Evolutionary conservation across 2,113 vertebrate species (phyloP), one percentile per base, ranked within the genome.

Genomic region (Hypocryptadius cinnamomeus): DNA sequence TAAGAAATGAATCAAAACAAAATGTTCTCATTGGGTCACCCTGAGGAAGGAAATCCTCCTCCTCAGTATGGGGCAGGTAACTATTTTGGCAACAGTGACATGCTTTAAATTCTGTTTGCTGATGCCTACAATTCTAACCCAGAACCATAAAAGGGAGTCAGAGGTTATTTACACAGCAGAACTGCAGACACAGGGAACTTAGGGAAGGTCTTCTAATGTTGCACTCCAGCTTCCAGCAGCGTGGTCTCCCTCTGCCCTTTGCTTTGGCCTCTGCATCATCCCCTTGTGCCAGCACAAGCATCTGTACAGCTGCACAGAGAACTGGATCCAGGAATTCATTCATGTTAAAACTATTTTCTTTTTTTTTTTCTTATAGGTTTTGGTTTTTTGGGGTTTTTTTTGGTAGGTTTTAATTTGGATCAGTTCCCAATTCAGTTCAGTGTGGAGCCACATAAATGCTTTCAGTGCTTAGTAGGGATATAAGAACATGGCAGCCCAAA

Each of bases 281-380:
- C 20, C 17, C 42, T 71, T 78, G 72, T 86, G 92, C 96, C 96
- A 96, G 92, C 88, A 95, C 51, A 95, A 96, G 93, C 88, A 92
- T 94, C 90, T 93, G 60, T 80, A 69, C 92, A 95, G 92, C 90
- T 95, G 93, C 65, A 79, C 3, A 90, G 44, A 74, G 76, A 95
- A 93, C 35, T 66, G 60, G 33, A 88, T 94, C 83, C 83, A 94
- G 83, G 40, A 94, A 96, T 60, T 92, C 82, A 92, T 86, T 88
- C 50, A 92, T 20, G 19, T 77, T 82, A 69, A 79, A 95, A 70
- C 37, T 77, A 91, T 82, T 89, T 66, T 68, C 33, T 25, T 42
- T 45, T 28, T 45, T 53, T 31, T 3, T 42, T 30, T 4, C 25
- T 21, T 64, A 64, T 18, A n/a, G 17, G 23, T 71, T 73, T 33